Conservation (phyloP, 1,140 invertebrate genomes). For the Anthonomus grandis region DNA sequence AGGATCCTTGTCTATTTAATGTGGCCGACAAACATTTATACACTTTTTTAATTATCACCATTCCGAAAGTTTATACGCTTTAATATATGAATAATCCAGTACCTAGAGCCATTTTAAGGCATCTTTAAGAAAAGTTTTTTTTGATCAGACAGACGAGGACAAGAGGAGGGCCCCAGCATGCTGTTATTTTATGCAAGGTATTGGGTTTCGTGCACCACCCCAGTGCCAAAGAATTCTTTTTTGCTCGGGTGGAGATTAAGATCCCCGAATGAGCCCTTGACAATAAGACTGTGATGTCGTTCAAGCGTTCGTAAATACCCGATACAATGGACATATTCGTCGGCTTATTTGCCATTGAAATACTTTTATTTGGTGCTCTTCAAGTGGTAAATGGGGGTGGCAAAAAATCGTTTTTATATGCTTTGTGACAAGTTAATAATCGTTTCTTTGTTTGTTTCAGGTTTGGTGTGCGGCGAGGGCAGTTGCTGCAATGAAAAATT, state of each 20-base stretch:
- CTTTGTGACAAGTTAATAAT: neutral
- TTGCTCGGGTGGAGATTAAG: slow-evolving; percentile 7
- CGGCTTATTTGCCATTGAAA: slow-evolving; percentile 6
- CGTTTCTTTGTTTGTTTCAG: slow-evolving; percentile 33
- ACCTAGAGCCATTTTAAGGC: too few species aligned
- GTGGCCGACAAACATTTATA: too few species aligned
- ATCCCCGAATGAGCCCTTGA: neutral
- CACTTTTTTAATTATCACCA: too few species aligned
- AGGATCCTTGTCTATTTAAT: too few species aligned
- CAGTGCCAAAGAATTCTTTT: slow-evolving; percentile 9
- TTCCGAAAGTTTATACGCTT: too few species aligned
- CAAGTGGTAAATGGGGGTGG: too few species aligned
- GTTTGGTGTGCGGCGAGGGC: slow-evolving; percentile 40
- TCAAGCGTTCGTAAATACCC: neutral
- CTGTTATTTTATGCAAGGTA: too few species aligned
- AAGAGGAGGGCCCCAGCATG: too few species aligned
- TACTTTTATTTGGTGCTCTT: too few species aligned
- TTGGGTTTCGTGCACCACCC: neutral
- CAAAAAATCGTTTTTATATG: neutral
- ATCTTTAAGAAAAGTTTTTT: too few species aligned
- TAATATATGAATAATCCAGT: too few species aligned
- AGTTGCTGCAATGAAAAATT: slow-evolving; percentile 40
- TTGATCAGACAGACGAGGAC: too few species aligned
- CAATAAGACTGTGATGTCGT: slow-evolving; percentile 11
- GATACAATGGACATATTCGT: neutral